Percentiles rank a stretch among this genome's conserved stretches.
Evolutionary conservation across 2,888 invertebrate species (phyloP).

Genomic region (Luperina testacea): DNA sequence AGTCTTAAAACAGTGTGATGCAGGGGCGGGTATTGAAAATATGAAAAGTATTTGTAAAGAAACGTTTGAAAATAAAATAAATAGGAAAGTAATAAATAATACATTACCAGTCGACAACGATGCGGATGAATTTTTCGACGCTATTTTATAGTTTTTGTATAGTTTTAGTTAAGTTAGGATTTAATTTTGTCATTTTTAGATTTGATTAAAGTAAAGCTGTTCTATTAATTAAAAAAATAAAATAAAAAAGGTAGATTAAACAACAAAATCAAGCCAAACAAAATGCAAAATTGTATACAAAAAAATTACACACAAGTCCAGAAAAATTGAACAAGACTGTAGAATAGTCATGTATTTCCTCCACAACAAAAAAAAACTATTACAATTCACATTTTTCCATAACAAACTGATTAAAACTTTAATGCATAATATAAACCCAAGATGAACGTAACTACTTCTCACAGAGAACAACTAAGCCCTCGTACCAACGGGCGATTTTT

Average conservation of each 20-base stretch:
- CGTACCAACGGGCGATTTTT: neutral
- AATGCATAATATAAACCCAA: conserved; percentile 42
- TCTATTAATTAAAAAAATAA: too few relatives aligned
- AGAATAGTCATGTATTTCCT: neutral
- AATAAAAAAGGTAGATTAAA: conserved; percentile 5
- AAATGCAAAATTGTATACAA: neutral
- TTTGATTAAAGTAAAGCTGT: too few relatives aligned
- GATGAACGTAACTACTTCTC: conserved; percentile 13
- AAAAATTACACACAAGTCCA: neutral
- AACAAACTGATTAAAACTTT: conserved; percentile 36
- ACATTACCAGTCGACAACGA: too few relatives aligned
- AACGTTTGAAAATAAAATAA: neutral
- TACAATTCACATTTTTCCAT: conserved; percentile 4
- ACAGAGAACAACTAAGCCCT: conserved; percentile 9
- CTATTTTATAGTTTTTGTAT: too few relatives aligned
- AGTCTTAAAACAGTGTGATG: neutral
- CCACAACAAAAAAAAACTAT: neutral
- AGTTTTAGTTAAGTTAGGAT: too few relatives aligned
- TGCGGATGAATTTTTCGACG: too few relatives aligned
- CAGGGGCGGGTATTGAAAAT: neutral
- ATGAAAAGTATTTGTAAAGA: neutral
- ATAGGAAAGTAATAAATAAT: too few relatives aligned
- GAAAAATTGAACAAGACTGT: neutral
- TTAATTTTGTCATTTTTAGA: too few relatives aligned
- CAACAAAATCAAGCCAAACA: neutral